Base-by-base conservation (phyloP, 2,888 invertebrate species). In the Phyllotreta cruciferae region DNA sequence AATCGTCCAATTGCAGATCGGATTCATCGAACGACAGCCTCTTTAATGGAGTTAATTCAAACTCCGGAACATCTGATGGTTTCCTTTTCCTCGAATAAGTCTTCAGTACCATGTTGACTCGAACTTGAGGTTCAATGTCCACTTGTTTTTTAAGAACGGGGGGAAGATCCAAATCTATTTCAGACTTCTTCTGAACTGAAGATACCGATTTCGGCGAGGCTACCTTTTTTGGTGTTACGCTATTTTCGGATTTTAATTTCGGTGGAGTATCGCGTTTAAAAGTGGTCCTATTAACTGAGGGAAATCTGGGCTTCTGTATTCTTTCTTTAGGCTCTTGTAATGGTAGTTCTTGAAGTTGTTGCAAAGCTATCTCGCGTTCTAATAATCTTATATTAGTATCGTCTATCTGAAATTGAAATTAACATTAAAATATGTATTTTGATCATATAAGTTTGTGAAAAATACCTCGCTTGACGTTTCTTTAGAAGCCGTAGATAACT, bases 351-450 rank as follows among this genome's bases (percentile, higher is more conserved):
- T 82, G 78, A 4, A 86, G 78, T 70, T 87, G 86, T 69, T 86
- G 85, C 50, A 86, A 71, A 1, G 86, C 86, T 13, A 86, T 78
- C 75, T 86, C 84, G 14, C 83, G 78, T 73, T 86, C 86, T 36
- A 82, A 70, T 11, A 80, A 75, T 6, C 83, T 72, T 37, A 77
- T 6, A 37, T 68, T 69, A 37, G 67, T 64, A 52, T 70, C 72
- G 35, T 73, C 71, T 8, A 41, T 39, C 54, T 61, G 47, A 41
- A 50, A 49, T 42, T 44, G 8, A 47, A 13, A 49, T 37, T 44
- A 10, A 34, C 36, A 13, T 39, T n/a, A 13, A 11, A 24, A 24
- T 24, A 14, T 37, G 35, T 53, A 53, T 36, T 24, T 52, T 13
- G 13, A 47, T 24, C 1, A 13, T 45, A 45, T 10, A 41, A 41